phyloP scores from a whole-genome alignment of 2,888 invertebrate species.

The Drosophila maculinotata region DNA sequence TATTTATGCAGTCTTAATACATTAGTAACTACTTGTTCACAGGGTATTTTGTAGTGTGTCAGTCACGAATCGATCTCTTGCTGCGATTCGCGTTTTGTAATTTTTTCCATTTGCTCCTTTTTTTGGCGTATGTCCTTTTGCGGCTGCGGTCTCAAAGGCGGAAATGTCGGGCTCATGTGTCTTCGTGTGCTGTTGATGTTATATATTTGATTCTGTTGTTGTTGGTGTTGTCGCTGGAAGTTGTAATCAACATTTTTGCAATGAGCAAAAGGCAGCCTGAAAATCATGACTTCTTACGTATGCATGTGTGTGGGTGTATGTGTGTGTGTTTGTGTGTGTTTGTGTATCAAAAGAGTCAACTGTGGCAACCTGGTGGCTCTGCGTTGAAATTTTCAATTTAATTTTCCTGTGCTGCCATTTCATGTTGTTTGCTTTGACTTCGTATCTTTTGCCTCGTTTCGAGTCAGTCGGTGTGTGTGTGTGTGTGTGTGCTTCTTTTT shows the following conservation, averaged over 20 bases:
- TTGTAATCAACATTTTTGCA: conserved; percentile 75
- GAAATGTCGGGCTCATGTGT: conserved; percentile 76
- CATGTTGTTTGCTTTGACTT: conserved; percentile 77
- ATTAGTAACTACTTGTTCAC: background rate
- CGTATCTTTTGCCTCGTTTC: conserved; percentile 41
- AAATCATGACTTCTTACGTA: conserved; percentile 20
- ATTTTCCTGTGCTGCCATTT: conserved; percentile 74
- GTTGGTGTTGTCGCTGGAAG: conserved; percentile 41
- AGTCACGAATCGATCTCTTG: background rate
- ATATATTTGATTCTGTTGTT: conserved; percentile 13
- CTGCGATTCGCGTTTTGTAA: conserved; percentile 27
- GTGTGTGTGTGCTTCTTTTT: conserved; percentile 50
- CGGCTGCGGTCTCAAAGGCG: conserved; percentile 68
- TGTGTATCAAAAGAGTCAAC: conserved; percentile 76
- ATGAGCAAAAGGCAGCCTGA: conserved; percentile 53
- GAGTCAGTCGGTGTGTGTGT: conserved; percentile 10
- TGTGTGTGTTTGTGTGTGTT: conserved; percentile 11
- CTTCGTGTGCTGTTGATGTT: conserved; percentile 59
- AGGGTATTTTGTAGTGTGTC: conserved; percentile 11
- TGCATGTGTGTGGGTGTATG: conserved; percentile 11
- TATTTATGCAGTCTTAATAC: too few relatives aligned
- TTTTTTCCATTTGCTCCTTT: conserved; percentile 57
- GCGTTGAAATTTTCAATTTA: conserved; percentile 81
- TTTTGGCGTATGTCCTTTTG: conserved; percentile 77
- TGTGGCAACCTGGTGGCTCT: conserved; percentile 72